Evolutionary conservation across 2,113 vertebrate species (phyloP).

Genomic region (Nothocercus nigrocapillus): DNA sequence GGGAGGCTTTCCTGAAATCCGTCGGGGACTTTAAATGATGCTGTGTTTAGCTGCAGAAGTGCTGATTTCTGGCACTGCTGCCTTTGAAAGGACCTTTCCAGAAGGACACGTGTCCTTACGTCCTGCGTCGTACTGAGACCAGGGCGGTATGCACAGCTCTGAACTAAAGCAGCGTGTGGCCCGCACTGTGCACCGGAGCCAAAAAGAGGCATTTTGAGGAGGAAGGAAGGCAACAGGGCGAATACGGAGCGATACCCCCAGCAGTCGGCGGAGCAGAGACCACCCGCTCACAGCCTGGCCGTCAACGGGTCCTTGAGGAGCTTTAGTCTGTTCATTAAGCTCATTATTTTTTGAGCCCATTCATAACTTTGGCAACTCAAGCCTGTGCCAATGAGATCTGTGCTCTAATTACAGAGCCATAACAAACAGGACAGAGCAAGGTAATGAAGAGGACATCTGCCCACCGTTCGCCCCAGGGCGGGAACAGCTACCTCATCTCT

Average conservation of each 20-base stretch:
- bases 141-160: fast-evolving
- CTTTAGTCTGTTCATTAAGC: background rate
- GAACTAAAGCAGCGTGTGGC: fast-evolving
- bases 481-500: background rate
- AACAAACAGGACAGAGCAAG: background rate
- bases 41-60: fast-evolving
- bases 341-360: fast-evolving
- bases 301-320: background rate
- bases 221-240: background rate
- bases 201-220: background rate
- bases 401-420: background rate
- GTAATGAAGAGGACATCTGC: background rate
- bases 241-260: fast-evolving
- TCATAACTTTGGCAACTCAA: background rate
- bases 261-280: background rate
- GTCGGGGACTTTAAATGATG: fast-evolving
- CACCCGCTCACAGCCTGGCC: background rate
- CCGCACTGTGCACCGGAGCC: fast-evolving
- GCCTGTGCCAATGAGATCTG: background rate
- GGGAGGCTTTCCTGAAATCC: background rate
- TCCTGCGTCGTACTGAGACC: background rate
- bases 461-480: background rate
- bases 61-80: fast-evolving
- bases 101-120: background rate
- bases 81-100: background rate